Evolutionary conservation across 1,140 invertebrate genomes (phyloP).

Genomic region (Formica exsecta): DNA sequence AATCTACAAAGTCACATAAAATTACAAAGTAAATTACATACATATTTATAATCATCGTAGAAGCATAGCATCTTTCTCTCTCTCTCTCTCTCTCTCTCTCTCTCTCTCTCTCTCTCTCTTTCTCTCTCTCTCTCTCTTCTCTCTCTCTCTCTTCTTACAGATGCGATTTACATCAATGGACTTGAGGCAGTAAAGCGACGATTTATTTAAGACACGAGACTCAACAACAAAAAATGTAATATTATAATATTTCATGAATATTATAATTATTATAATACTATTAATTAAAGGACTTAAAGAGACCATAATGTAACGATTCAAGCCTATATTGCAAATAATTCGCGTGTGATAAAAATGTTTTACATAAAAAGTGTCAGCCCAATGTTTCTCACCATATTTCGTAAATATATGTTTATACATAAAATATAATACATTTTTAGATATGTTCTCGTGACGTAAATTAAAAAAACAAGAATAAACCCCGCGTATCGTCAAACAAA

Average conservation of each 20-base stretch:
- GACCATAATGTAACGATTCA: not conserved
- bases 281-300: not conserved
- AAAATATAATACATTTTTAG: conserved; percentile 23
- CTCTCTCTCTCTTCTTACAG: conserved; percentile 65
- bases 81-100: conserved; percentile 63
- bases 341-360: not conserved
- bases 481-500: not conserved
- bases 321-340: not conserved
- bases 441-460: not conserved
- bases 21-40: conserved; percentile 79
- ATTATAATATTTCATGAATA: conserved; percentile 9
- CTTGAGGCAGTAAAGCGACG: conserved; percentile 26
- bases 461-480: conserved; percentile 3
- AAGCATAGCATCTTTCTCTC: conserved; percentile 63
- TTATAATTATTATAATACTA: not conserved
- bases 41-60: conserved; percentile 76
- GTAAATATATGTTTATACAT: not conserved
- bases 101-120: conserved; percentile 54
- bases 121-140: conserved; percentile 26
- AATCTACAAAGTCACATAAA: conserved; percentile 68
- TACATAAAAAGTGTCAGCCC: conserved; percentile 26
- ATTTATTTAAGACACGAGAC: not conserved
- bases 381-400: not conserved
- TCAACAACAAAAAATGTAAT: conserved; percentile 8
- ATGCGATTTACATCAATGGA: conserved; percentile 63